These are phyloP conservation scores for Fragum sueziense DNA, from an alignment of 2,888 invertebrate genomes.

Conservation along the genomic window DNA sequence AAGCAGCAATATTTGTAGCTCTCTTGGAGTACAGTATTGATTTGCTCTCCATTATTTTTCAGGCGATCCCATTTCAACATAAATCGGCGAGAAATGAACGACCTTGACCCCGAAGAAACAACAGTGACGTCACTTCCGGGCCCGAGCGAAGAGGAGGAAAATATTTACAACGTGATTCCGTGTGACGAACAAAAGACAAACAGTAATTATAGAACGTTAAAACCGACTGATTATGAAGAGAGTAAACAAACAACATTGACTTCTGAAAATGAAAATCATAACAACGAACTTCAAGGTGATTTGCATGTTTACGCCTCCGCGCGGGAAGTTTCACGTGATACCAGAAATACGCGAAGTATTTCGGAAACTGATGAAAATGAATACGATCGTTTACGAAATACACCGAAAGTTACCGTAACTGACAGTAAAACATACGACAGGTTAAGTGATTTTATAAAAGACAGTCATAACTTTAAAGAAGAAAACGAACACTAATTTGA, in stretches of 20 bases:
- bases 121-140: constrained; percentile 9
- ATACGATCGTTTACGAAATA: constrained; percentile 16
- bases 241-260: not conserved
- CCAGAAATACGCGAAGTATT: not conserved
- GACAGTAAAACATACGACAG: constrained; percentile 2
- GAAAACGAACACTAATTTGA: too few relatives aligned
- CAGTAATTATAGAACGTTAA: not conserved
- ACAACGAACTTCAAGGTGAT: not conserved
- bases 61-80: not conserved
- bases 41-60: too few relatives aligned
- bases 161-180: constrained; percentile 10
- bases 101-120: constrained; percentile 8
- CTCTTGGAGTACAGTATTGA: too few relatives aligned
- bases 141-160: not conserved
- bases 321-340: not conserved
- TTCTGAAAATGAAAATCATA: not conserved
- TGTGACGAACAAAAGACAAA: not conserved
- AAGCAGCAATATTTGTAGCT: too few relatives aligned
- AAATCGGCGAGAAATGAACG: not conserved
- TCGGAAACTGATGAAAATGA: not conserved
- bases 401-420: constrained; percentile 6
- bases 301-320: not conserved
- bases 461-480: too few relatives aligned
- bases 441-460: not conserved
- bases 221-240: not conserved